Base-by-base conservation (phyloP, 2,888 invertebrate genomes). In the Adineta ricciae region DNA sequence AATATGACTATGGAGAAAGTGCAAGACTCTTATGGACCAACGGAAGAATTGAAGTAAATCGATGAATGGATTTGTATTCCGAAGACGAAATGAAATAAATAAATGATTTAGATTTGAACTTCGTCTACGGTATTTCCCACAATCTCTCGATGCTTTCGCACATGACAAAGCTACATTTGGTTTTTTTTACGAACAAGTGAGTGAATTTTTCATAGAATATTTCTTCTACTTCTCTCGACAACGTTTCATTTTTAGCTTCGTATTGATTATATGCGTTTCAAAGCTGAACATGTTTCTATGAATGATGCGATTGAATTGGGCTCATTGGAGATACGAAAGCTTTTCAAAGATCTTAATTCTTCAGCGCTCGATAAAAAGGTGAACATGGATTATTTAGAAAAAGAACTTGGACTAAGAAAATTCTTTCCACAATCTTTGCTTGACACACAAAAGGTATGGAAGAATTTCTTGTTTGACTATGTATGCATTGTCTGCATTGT, bases 341-440 rank as follows among this genome's bases (percentile, higher is more conserved):
- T 93, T 90, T 94, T 94, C 91, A 94, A 94, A 91, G 95, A 96
- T 91, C 94, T 95, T 93, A 93, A 93, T 38, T 94, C 94, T 88
- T 93, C 94, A 89, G 94, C 95, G 24, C 92, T 96, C 87, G 97
- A 97, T 91, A 97, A 97, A 92, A 97, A 97, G 91, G 95, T 95
- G 87, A 96, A 96, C 92, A 93, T 97, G 89, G 97, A 97, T 89
- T 95, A 95, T 90, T 92, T 98, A 88, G 97, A 98, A 91, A 94
- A 95, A 90, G 97, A 97, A 92, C 94, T 96, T 88, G 97, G 97
- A 52, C 93, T 97, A 88, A 94, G 95, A 91, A 94, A 95, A 92
- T 97, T 97, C 92, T 93, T 98, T 89, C 97, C 97, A 46, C 94
- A 94, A 89, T 93, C 94, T 87, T 93, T 97, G 88, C 92, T 97